Percentiles rank a stretch among this genome's conserved stretches.
These are phyloP conservation scores for Dasysyrphus tricinctus DNA, from an alignment of 2,888 invertebrate genomes.

Conservation along the genomic window DNA sequence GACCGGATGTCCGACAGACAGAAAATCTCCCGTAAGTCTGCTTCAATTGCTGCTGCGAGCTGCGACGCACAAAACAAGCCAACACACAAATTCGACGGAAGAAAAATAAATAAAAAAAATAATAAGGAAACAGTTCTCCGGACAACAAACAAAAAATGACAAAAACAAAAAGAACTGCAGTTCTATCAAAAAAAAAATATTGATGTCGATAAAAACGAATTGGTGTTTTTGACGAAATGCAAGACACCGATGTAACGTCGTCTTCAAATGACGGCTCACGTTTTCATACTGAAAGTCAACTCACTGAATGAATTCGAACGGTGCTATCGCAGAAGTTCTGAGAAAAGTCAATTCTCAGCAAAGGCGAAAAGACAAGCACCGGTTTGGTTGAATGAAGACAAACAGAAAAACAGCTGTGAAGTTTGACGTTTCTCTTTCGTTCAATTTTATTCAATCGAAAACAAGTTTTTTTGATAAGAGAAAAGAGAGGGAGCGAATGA, in stretches of 20 bases:
- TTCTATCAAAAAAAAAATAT: constrained; percentile 4
- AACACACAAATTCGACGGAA: constrained; percentile 13
- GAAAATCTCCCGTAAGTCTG: constrained; percentile 34
- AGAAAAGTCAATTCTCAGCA: constrained; percentile 6
- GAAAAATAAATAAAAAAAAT: constrained; percentile 28
- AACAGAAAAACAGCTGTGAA: constrained; percentile 34
- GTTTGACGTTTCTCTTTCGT: constrained; percentile 44
- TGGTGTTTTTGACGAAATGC: constrained; percentile 34
- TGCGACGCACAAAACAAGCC: constrained; percentile 30
- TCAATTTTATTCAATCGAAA: constrained; percentile 53
- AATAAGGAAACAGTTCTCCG: not conserved
- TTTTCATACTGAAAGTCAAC: constrained; percentile 56
- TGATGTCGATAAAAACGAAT: constrained; percentile 42
- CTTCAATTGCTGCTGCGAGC: constrained; percentile 1
- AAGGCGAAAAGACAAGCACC: not conserved
- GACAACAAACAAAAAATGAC: constrained; percentile 12
- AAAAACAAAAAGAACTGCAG: constrained; percentile 30
- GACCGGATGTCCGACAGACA: constrained; percentile 73
- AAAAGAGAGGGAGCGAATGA: constrained; percentile 27
- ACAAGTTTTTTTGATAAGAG: not conserved
- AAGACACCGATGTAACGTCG: constrained; percentile 38
- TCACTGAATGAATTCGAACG: constrained; percentile 29
- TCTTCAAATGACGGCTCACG: constrained; percentile 52
- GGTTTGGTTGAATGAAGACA: constrained; percentile 1
- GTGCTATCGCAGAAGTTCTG: constrained; percentile 45